phyloP scores from a whole-genome alignment of 2,113 vertebrate species.

The Ramphastos sulfuratus region DNA sequence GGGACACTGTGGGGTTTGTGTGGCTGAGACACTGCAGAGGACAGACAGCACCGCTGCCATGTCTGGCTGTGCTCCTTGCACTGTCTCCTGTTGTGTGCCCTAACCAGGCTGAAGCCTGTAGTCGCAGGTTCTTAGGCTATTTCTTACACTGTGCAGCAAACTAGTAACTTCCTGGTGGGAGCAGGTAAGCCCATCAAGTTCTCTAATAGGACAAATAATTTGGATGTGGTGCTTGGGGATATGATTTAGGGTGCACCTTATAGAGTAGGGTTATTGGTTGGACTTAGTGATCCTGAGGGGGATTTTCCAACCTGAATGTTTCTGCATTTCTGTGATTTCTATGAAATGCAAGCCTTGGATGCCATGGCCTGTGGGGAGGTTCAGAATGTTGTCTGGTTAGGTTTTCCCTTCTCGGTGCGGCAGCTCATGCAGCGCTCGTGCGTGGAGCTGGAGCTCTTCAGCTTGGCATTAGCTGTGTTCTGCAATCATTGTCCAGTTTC shows the following conservation, averaged over 20 bases:
- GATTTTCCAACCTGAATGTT: no score
- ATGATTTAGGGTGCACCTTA: no score
- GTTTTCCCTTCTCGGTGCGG: not conserved
- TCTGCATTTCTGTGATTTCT: no score
- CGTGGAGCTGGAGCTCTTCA: not conserved
- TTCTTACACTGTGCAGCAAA: not conserved
- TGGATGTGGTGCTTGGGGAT: no score
- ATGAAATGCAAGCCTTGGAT: not conserved
- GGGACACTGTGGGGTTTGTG: accelerated
- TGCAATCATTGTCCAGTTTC: not conserved
- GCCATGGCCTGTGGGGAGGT: not conserved
- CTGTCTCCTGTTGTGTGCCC: not conserved
- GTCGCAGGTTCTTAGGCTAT: accelerated
- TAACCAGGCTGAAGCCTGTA: accelerated
- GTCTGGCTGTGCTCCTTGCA: accelerated
- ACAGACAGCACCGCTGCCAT: accelerated
- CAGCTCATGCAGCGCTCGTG: not conserved
- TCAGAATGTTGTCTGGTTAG: not conserved
- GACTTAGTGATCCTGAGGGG: no score
- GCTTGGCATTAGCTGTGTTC: not conserved
- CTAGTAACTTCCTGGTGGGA: not conserved
- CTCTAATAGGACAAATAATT: not conserved
- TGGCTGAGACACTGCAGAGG: not conserved
- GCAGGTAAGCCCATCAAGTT: not conserved
- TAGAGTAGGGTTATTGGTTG: no score